These are phyloP conservation scores for Campylorhamphus procurvoides DNA, from an alignment of 2,113 vertebrate species.

Conservation along the genomic window DNA sequence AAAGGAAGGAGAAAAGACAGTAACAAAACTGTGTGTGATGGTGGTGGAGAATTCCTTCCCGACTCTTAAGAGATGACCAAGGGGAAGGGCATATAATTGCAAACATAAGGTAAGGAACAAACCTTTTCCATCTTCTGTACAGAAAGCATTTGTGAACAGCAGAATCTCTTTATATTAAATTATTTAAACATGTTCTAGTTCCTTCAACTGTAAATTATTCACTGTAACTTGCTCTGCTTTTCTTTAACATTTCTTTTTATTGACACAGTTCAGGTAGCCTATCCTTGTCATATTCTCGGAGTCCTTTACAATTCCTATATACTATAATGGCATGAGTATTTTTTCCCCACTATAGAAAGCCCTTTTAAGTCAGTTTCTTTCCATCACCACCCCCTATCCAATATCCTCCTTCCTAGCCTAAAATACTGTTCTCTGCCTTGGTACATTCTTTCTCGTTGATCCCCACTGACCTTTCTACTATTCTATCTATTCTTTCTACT, in stretches of 20 bases:
- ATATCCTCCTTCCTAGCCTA: not conserved
- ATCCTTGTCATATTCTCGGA: not conserved
- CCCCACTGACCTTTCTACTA: not conserved
- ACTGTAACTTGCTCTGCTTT: not conserved
- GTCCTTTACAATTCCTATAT: not conserved
- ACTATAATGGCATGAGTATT: not conserved
- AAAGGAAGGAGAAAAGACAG: not conserved
- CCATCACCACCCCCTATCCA: not conserved
- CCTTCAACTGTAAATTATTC: not conserved
- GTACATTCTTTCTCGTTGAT: not conserved
- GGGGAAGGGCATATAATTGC: not conserved
- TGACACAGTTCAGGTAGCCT: not conserved
- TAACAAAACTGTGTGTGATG: not conserved
- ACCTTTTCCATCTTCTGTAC: not conserved
- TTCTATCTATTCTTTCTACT: not conserved
- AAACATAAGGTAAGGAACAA: not conserved
- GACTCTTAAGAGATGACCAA: not conserved
- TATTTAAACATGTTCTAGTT: not conserved
- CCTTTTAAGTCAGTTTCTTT: not conserved
- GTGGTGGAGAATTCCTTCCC: not conserved
- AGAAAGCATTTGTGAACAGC: not conserved
- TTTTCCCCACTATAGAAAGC: not conserved
- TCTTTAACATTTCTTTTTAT: not conserved
- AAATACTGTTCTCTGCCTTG: not conserved
- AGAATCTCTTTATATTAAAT: not conserved